Evolutionary conservation across 2,797 vertebrate genomes (phyloP).

Genomic region (Rhinoraja longicauda): DNA sequence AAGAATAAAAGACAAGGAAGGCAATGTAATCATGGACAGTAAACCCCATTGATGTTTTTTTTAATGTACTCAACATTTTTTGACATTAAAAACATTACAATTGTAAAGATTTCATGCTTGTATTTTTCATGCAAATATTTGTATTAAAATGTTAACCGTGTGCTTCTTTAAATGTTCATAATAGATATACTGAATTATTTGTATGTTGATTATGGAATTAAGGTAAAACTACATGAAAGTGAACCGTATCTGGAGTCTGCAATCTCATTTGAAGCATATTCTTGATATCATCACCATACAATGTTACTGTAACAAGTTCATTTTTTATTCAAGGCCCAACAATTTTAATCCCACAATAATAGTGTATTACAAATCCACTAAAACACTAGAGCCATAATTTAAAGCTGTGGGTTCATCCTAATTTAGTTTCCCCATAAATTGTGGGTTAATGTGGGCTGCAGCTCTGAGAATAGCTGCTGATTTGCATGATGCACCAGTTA

Average conservation of each 20-base stretch:
- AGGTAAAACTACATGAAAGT: not conserved
- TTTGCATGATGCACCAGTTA: not conserved
- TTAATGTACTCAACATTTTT: not conserved
- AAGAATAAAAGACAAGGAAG: slow-evolving; percentile 83
- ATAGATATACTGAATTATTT: not conserved
- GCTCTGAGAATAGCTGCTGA: not conserved
- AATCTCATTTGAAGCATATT: not conserved
- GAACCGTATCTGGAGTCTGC: not conserved
- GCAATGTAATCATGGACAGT: slow-evolving; percentile 76
- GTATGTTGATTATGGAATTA: not conserved
- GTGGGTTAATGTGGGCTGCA: not conserved
- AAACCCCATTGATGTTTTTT: slow-evolving; percentile 48
- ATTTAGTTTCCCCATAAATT: not conserved
- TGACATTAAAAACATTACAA: not conserved
- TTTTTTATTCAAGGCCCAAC: not conserved
- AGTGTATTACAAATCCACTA: not conserved
- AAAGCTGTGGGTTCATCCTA: too few relatives aligned
- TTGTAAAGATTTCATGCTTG: not conserved
- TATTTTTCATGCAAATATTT: not conserved
- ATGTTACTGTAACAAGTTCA: not conserved
- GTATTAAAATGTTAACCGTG: not conserved
- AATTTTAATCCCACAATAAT: not conserved
- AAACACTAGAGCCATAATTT: not conserved
- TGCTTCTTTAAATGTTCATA: slow-evolving; percentile 25
- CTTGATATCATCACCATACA: not conserved